Percentiles rank a stretch among this genome's conserved stretches.
Conservation (phyloP, 2,113 vertebrate species). For the Cephalopholis sonnerati region DNA sequence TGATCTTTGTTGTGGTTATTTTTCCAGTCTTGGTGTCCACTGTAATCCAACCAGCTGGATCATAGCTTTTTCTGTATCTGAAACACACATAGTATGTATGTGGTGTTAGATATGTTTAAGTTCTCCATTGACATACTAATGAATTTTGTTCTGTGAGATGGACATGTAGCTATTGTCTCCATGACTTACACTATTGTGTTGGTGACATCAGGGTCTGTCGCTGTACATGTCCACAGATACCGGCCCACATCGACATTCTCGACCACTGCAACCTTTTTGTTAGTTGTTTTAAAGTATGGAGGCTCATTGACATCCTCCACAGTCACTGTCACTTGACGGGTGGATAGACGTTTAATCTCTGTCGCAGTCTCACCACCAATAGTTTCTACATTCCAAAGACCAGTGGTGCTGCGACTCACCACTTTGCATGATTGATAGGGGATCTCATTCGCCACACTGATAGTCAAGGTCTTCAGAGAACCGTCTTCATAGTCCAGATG, state of each 20-base stretch:
- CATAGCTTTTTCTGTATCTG: constrained; percentile 69
- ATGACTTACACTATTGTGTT: constrained; percentile 69
- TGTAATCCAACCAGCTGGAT: constrained; percentile 75
- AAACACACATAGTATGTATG: constrained; percentile 16
- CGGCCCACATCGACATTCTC: constrained; percentile 63
- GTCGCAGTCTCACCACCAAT: accelerated
- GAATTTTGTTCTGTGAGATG: not conserved
- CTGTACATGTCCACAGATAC: constrained; percentile 57
- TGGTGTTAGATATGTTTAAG: not conserved
- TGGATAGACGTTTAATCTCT: accelerated
- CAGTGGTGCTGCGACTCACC: not conserved
- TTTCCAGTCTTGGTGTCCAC: constrained; percentile 72
- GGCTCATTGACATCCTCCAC: constrained; percentile 80
- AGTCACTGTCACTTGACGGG: constrained; percentile 35
- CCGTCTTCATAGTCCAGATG: constrained; percentile 65
- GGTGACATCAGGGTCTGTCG: constrained; percentile 63
- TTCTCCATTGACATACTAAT: constrained; percentile 11
- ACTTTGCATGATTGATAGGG: constrained; percentile 70
- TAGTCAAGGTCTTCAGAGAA: constrained; percentile 47
- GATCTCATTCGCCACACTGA: constrained; percentile 72
- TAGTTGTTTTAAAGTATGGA: constrained; percentile 53
- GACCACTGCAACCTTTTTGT: not conserved
- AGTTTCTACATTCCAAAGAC: constrained; percentile 61
- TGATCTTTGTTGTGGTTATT: constrained; percentile 59
- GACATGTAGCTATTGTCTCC: not conserved